Percentiles rank a stretch among this genome's conserved stretches.
These are phyloP conservation scores for Rhinella marina DNA, from an alignment of 2,797 vertebrate genomes.

Conservation along the genomic window DNA sequence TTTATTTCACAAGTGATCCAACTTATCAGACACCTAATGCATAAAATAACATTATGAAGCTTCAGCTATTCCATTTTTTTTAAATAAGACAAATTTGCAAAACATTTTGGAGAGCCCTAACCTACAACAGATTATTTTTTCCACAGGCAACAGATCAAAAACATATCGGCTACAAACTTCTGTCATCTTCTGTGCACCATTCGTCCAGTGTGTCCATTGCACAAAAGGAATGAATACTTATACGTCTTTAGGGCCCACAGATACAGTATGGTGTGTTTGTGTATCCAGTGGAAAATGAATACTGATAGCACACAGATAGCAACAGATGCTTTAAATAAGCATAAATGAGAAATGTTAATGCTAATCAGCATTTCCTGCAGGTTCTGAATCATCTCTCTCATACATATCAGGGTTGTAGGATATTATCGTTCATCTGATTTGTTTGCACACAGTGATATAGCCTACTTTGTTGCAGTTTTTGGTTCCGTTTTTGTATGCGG, in stretches of 20 bases:
- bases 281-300: not conserved
- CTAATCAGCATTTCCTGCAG: not conserved
- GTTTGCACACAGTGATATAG: not conserved
- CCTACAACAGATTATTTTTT: not conserved
- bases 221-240: not conserved
- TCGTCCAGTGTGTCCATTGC: not conserved
- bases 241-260: not conserved
- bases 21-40: not conserved
- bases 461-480: not conserved
- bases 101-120: not conserved
- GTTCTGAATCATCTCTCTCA: not conserved
- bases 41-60: not conserved
- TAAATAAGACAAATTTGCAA: too few relatives aligned
- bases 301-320: not conserved
- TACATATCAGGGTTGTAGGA: not conserved
- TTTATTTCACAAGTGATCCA: not conserved
- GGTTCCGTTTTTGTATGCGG: not conserved
- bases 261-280: not conserved
- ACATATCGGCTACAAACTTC: not conserved
- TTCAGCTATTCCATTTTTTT: not conserved
- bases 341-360: not conserved
- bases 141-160: not conserved
- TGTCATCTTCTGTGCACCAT: not conserved
- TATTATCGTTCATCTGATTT: not conserved
- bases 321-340: not conserved